Evolutionary conservation across 2,888 invertebrate species (phyloP), one percentile per base, ranked within the genome.

Genomic region (Aspidiotus rigidus): DNA sequence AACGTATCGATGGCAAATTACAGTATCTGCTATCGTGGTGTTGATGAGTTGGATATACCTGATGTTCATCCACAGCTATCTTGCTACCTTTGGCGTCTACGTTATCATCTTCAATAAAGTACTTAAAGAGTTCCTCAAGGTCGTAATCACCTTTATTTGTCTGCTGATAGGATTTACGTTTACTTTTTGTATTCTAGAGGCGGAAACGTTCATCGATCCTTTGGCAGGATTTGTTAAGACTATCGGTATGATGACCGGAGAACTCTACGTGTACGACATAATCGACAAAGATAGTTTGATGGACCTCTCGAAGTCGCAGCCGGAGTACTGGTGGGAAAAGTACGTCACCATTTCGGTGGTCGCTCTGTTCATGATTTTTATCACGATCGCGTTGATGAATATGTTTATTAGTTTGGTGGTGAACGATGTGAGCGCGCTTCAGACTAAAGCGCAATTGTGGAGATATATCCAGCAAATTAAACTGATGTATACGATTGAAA

Each of bases 61-160:
- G 11, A 90, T 92, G 90, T 80, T 90, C 77, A 90, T 91, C 88
- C 87, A 93, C 69, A 92, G 92, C 0, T 90, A 92, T 75, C 79
- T 93, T 49, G 92, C 92, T 0, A 85, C 90, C 63, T 90, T 93
- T 76, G 93, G 92, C 17, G 88, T 91, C 0, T 93, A 93, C 76
- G 91, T 93, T 6, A 91, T 92, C 0, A 92, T 92, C 91, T 91
- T 90, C 74, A 90, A 90, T 1, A 86, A 89, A 77, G 90, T 91
- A 0, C 89, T 89, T 76, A 89, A 87, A 64, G 91, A 92, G 79
- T 91, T 92, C 74, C 89, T 89, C 8, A 90, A 91, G 76, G 80
- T 92, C 11, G 83, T 92, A 63, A 82, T 90, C 79, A 91, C 91
- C 0, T 92, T 91, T 77, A 88, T 89, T 0, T 91, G 90, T 75